Evolutionary conservation across 2,797 vertebrate species (phyloP).

Genomic region (Trichosurus vulpecula): DNA sequence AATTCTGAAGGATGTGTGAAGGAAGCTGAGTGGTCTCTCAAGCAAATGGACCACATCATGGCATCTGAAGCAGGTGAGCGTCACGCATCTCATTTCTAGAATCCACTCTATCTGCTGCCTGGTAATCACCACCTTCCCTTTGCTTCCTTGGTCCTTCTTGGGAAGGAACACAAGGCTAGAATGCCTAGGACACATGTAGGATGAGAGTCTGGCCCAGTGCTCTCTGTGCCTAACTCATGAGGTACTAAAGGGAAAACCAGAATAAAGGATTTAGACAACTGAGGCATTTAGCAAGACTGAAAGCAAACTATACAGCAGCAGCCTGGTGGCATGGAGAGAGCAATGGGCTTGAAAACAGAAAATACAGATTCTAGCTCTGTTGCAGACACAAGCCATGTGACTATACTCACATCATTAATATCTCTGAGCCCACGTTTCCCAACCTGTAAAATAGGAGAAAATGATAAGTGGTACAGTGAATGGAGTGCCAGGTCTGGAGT

Average conservation of each 20-base stretch:
- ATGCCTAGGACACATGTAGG: neutral
- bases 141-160: neutral
- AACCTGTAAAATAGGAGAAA: neutral
- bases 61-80: neutral
- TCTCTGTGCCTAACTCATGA: neutral
- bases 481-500: neutral
- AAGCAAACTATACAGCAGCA: neutral
- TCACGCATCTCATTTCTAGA: neutral
- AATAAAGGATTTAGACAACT: neutral
- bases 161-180: neutral
- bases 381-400: neutral
- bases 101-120: neutral
- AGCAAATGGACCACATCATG: neutral
- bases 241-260: neutral
- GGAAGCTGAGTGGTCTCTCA: neutral
- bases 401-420: neutral
- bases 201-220: neutral
- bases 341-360: neutral
- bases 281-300: neutral
- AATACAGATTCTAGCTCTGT: neutral
- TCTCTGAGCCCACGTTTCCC: neutral
- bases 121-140: neutral
- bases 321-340: neutral
- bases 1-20: neutral
- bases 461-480: neutral